Conservation (phyloP, 2,888 invertebrate genomes). For the Tenthredo distinguenda region DNA sequence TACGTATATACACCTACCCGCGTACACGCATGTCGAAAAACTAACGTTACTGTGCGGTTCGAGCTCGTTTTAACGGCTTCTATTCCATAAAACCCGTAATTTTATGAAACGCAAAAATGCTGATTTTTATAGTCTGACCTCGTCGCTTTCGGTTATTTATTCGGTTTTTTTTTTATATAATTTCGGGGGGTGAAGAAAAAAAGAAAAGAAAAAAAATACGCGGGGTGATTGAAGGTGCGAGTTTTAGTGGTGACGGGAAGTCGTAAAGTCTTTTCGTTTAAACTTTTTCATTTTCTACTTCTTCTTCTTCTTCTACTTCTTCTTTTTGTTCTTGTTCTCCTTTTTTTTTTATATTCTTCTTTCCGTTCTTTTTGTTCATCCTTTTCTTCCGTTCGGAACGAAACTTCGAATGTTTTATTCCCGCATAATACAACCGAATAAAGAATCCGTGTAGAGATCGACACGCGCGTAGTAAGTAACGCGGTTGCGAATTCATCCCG, state of each 20-base stretch:
- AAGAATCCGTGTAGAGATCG: slow-evolving; percentile 5
- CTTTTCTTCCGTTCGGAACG: neutral
- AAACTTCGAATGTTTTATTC: slow-evolving; percentile 44
- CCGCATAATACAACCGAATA: slow-evolving; percentile 48
- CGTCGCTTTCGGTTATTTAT: neutral
- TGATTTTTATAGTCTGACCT: neutral
- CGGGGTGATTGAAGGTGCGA: slow-evolving; percentile 37
- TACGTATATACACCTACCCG: too few species aligned
- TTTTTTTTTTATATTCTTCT: neutral
- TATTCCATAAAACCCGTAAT: neutral
- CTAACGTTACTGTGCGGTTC: neutral
- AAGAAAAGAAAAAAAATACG: neutral
- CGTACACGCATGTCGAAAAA: neutral
- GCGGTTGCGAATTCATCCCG: slow-evolving; percentile 49
- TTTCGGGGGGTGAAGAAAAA: neutral
- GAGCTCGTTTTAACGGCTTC: neutral
- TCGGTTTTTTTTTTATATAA: neutral
- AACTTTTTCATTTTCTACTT: slow-evolving; percentile 50
- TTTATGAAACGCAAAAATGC: neutral
- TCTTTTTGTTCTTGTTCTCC: neutral
- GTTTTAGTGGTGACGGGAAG: slow-evolving; percentile 45
- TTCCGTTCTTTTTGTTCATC: neutral
- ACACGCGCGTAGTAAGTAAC: slow-evolving; percentile 37
- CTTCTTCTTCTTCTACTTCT: neutral
- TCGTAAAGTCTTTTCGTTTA: slow-evolving; percentile 49